Evolutionary conservation across 2,888 invertebrate species (phyloP), one percentile per base, ranked within the genome.

Genomic region (Polietes domitor): DNA sequence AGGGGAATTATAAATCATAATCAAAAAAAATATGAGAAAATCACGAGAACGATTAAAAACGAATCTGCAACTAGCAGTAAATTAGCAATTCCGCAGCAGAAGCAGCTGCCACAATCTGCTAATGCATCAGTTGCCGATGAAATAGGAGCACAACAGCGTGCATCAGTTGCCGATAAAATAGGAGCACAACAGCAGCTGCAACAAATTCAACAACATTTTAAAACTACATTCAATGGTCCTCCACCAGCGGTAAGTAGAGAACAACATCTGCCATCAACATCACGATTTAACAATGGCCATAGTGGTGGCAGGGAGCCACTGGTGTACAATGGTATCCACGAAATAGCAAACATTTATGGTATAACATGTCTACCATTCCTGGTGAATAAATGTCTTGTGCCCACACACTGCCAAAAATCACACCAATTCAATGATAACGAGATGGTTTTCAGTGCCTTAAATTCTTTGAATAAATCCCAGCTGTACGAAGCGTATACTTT

Each of bases 291-390:
- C 24, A 12, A 26, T 26, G 15, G 17, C 12, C 41, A n/a, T 4
- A 68, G 17, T 24, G 4, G 47, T 19, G 77, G 65, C 24, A 50
- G 37, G 28, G 63, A 43, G 28, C 12, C 9, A 12, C 70, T 32
- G 19, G 50, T n/a, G 24, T 55, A 61, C 19, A 24, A 58, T n/a
- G 58, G 19, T 19, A 73, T 37, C 41, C 17, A 55, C 0, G 76
- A 82, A 7, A 37, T 86, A 17, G 68, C 80, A 6, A 70, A 77
- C 41, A 73, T 86, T 9, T 87, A 86, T 79, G 87, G 87, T 21
- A 61, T 85, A 15, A 83, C 77, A 1, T 87, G 87, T 70, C 74
- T 85, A 7, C 80, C 83, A 9, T 85, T 79, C 80, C 74, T 87
- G 41, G 84, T 82, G 12, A 80, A 82, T 47, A 19, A 79, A 61